A percentile compares a stretch with the other conserved stretches of the same genome.
Conservation (phyloP, 2,113 vertebrate genomes). For the Myotis brandtii region DNA sequence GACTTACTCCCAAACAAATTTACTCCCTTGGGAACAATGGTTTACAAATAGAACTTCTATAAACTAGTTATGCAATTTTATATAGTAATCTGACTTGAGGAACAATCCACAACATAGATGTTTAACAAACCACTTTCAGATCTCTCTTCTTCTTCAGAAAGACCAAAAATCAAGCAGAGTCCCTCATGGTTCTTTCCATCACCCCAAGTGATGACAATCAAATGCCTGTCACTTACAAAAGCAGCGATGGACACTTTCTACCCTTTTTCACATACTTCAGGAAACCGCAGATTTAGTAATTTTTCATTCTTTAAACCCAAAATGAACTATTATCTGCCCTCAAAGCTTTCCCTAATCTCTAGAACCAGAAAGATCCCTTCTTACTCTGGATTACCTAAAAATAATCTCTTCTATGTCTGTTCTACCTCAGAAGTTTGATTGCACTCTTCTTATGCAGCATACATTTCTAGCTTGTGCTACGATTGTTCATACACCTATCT, state of each 20-base stretch:
- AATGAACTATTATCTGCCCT: background rate
- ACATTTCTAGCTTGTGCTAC: constrained; percentile 9
- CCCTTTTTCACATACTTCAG: background rate
- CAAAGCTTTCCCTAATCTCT: background rate
- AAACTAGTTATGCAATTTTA: constrained; percentile 27
- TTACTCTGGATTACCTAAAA: background rate
- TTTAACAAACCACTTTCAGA: constrained; percentile 36
- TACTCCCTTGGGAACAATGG: constrained; percentile 1
- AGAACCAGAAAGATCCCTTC: constrained; percentile 3
- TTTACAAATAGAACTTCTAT: constrained; percentile 57
- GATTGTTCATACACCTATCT: background rate
- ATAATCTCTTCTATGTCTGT: background rate
- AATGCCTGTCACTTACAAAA: background rate
- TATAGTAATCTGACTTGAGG: constrained; percentile 20
- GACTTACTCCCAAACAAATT: constrained; percentile 41
- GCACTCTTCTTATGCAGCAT: background rate
- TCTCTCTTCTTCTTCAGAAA: background rate
- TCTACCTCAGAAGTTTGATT: background rate
- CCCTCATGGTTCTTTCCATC: background rate
- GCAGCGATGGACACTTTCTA: background rate
- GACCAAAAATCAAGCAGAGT: constrained; percentile 15
- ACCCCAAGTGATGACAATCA: background rate
- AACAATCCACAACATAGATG: background rate
- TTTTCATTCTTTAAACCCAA: constrained; percentile 31
- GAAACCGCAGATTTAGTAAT: background rate